phyloP scores from a whole-genome alignment of 2,888 invertebrate genomes.

The Megalurothrips usitatus region DNA sequence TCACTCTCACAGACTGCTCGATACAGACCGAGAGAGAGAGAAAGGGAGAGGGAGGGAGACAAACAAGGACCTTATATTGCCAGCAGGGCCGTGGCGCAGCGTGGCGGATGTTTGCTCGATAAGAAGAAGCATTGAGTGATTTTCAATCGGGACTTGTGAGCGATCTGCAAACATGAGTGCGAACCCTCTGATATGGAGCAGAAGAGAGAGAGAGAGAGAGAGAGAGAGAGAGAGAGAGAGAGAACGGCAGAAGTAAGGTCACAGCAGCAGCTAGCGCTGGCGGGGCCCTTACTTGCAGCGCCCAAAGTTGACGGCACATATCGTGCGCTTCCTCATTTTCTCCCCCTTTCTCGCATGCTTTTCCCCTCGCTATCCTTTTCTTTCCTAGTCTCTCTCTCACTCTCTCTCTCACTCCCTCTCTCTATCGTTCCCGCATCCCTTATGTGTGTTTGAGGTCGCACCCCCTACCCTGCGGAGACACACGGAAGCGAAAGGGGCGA shows the following conservation, averaged over 20 bases:
- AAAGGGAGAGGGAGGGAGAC: neutral
- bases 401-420: neutral
- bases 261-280: too few species aligned
- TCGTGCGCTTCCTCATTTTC: neutral
- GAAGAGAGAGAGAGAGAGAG: too few species aligned
- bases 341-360: neutral
- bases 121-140: constrained; percentile 21
- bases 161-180: constrained; percentile 20
- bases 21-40: neutral
- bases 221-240: too few species aligned
- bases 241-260: too few species aligned
- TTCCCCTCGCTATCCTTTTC: neutral
- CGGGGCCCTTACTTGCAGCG: too few species aligned
- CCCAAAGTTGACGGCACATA: neutral
- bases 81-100: neutral
- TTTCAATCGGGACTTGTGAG: constrained; percentile 24
- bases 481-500: too few species aligned
- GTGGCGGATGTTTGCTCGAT: constrained; percentile 23
- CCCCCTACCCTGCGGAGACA: too few species aligned
- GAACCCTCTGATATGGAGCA: neutral
- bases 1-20: too few species aligned
- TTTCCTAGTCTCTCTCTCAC: neutral
- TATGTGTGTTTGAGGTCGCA: too few species aligned
- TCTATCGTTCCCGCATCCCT: neutral
- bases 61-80: neutral